Evolutionary conservation across 1,140 invertebrate genomes (phyloP), one percentile per base, ranked within the genome.

Genomic region (Cydia fagiglandana): DNA sequence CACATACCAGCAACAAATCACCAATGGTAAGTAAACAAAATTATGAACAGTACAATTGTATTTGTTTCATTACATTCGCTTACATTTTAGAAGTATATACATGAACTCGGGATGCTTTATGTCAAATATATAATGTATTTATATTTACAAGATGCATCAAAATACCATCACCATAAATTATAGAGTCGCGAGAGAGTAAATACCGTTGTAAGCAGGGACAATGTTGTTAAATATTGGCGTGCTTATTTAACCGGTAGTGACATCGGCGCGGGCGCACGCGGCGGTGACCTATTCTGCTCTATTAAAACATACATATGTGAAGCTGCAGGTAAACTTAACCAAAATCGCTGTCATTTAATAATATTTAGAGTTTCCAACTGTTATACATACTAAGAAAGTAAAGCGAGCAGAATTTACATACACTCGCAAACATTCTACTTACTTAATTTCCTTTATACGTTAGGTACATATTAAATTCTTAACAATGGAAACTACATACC

Each of bases 161-260:
- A 61, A 61, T 24, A 61, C 56, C 56, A 61, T 61, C 56, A 24
- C 20, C 56, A 61, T 61, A 61, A 61, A 61, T 61, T 61, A 20
- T 61, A 24, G n/a, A 53, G 20, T 61, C 56, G 15, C 53, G 17
- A 61, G 56, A 61, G 56, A 61, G 56, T 61, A 61, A 61, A 61
- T 61, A 61, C 56, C 56, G 56, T 68, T 68, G 30, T 38, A 38
- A 38, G 66, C 66, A 34, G 66, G 66, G 66, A 70, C 66, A 70
- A 70, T 41, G 66, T 70, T 70, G 30, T 70, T 38, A 70, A 70
- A 38, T 38, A 38, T 70, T 38, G 66, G 56, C 66, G 66, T 41
- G 66, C 66, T 66, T 70, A 70, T 70, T 70, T 70, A 70, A 70
- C 66, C 66, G 66, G 66, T 70, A 70, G 66, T 70, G 66, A 45